Base-by-base conservation (phyloP, 1,140 invertebrate species). In the Scaptodrosophila lebanonensis region DNA sequence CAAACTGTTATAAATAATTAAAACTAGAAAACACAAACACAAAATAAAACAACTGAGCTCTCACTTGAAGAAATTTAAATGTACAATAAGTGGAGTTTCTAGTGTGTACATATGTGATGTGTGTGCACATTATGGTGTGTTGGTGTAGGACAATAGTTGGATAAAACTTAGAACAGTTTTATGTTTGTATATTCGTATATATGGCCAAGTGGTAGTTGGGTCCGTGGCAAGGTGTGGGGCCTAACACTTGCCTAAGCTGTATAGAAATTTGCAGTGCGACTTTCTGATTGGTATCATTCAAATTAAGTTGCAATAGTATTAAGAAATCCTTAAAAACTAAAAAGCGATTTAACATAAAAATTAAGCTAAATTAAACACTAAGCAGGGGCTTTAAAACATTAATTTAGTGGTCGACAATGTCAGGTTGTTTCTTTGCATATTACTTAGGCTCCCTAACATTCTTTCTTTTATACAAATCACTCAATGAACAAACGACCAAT, bases 121-220 rank as follows among this genome's bases (percentile, higher is more conserved):
- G 45, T 48, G 48, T 51, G 40, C 45, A 38, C 16, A 17, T 47
- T 9, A 42, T 22, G 33, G 43, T 48, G 35, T 20, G 3, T 9
- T 25, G 20, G 47, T 59, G 33, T 48, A 40, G 35, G 63, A 63
- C 53, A 64, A 53, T 54, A 53, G 29, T 61, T 68, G 64, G 30
- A 66, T 79, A 79, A 79, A 79, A 79, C 73, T 79, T 79, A 79
- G 56, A 79, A 79, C 73, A 79, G 73, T 79, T 79, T 79, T 60
- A 58, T 72, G 72, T 32, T 60, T 62, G 38, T 36, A 57, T 56
- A 47, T 39, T 42, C 45, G 30, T 49, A 51, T 44, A 29, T 52
- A 66, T 48, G 68, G 49, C 61, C 52, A 48, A 39, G 36, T 17
- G 17, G 12, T 15, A 17, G 58, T 18, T 20, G 45, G 18, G 17